A percentile compares a stretch with the other conserved stretches of the same genome.
phyloP scores from a whole-genome alignment of 2,113 vertebrate genomes.

The Okapia johnstoni region DNA sequence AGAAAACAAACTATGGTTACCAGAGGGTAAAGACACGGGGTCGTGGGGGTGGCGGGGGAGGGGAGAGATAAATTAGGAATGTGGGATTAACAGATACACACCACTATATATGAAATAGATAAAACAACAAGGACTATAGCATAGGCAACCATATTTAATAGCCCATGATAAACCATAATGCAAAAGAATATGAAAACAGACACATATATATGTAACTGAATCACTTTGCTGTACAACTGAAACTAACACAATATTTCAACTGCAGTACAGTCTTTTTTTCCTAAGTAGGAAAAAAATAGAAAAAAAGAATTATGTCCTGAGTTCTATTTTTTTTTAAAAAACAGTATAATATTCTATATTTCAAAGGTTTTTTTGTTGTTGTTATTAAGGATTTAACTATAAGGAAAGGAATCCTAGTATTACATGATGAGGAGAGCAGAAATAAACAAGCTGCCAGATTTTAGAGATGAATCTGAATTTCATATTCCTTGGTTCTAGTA shows the following conservation, averaged over 20 bases:
- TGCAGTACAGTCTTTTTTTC: neutral
- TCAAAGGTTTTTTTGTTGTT: neutral
- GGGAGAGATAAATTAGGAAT: neutral
- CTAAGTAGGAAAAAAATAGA: neutral
- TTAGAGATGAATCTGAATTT: slow-evolving; percentile 45
- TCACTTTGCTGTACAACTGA: neutral
- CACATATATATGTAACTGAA: neutral
- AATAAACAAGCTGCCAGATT: slow-evolving; percentile 34
- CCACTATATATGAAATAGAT: neutral
- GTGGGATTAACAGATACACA: neutral
- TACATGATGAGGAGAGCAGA: neutral
- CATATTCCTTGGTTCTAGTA: slow-evolving; percentile 18
- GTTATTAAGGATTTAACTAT: neutral
- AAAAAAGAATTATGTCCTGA: neutral
- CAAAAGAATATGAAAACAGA: neutral
- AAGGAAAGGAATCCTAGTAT: slow-evolving; percentile 11
- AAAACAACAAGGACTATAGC: neutral
- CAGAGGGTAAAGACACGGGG: neutral
- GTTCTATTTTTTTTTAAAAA: neutral
- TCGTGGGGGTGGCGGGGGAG: accelerated
- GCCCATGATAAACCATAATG: neutral
- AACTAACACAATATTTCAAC: neutral
- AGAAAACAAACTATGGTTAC: neutral
- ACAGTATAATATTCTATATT: neutral
- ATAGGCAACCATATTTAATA: neutral